Evolutionary conservation across 2,797 vertebrate species (phyloP), one percentile per base, ranked within the genome.

Genomic region (Catamblyrhynchus diadema): DNA sequence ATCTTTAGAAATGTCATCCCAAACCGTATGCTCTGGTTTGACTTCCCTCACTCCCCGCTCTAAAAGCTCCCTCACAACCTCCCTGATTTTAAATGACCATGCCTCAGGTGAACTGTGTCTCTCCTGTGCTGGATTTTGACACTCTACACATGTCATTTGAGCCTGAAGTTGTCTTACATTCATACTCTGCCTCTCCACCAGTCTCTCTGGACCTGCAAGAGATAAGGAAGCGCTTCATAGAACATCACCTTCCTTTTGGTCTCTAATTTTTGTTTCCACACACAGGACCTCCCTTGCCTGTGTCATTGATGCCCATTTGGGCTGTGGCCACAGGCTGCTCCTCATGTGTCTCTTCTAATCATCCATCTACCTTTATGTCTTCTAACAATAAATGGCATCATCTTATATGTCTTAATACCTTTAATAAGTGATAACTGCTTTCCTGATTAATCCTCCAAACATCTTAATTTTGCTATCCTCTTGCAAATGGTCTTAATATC

Each of bases 1-100:
- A 30, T 84, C 70, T 86, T 67, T 42, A 74, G 59, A 94, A 96
- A 91, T 88, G 69, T 78, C 85, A 59, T 84, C 61, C 48, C 66
- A 56, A 64, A n/a, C 51, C 32, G 10, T 51, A 51, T 71, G 61
- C 12, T 78, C 17, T 51, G 51, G 6, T 19, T 66, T 81, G 65
- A 23, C 57, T 96, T 67, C 71, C 8, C 59, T 77, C 33, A 11
- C 14, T 75, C 39, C 39, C 25, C 20, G 1, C 24, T 64, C 61
- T 45, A 21, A 56, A 74, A 75, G 7, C 14, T 67, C 47, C 3
- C 25, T 66, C 59, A 17, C 70, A 71, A 8, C 14, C 53, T 81
- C 42, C 23, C 75, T 79, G 41, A 45, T 61, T 65, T 84, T n/a
- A 39, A 61, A 37, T 53, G 54, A 18, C 35, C 54, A 10, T 7